A percentile compares a stretch with the other conserved stretches of the same genome.
Evolutionary conservation across 2,113 vertebrate species (phyloP).

Genomic region (Podiceps cristatus): DNA sequence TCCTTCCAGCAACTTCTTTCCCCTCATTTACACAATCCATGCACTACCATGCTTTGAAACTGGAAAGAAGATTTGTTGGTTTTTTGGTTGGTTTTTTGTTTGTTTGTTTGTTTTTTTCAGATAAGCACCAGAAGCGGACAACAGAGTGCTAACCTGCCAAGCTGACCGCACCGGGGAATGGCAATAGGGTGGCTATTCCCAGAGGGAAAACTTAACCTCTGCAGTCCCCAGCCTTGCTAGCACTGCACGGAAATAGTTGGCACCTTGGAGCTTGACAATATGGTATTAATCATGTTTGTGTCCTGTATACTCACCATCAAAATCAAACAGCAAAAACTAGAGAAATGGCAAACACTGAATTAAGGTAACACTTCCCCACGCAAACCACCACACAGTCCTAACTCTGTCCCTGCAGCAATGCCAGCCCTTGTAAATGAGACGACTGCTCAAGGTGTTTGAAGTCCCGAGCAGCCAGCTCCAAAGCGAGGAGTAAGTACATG

Average conservation of each 20-base stretch:
- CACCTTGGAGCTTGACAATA: neutral
- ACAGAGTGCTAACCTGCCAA: neutral
- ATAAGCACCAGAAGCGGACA: neutral
- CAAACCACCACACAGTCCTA: neutral
- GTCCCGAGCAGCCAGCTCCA: constrained; percentile 8
- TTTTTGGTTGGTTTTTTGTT: no score
- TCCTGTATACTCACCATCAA: neutral
- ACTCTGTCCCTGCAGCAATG: neutral
- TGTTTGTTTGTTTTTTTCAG: neutral
- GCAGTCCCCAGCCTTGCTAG: neutral
- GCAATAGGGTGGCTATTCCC: neutral
- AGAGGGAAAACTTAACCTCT: neutral
- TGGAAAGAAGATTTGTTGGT: no score
- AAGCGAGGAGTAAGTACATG: neutral
- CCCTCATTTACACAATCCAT: neutral
- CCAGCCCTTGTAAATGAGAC: neutral
- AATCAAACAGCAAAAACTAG: constrained; percentile 1
- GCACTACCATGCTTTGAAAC: neutral
- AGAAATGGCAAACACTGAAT: constrained; percentile 14
- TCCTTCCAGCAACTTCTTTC: neutral
- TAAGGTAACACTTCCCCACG: constrained; percentile 16
- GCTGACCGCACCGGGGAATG: neutral
- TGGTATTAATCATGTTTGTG: neutral
- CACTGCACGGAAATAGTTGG: neutral
- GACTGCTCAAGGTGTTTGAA: neutral